A percentile compares a stretch with the other conserved stretches of the same genome.
Conservation (phyloP, 2,888 invertebrate species). For the Alentia gelatinosa region DNA sequence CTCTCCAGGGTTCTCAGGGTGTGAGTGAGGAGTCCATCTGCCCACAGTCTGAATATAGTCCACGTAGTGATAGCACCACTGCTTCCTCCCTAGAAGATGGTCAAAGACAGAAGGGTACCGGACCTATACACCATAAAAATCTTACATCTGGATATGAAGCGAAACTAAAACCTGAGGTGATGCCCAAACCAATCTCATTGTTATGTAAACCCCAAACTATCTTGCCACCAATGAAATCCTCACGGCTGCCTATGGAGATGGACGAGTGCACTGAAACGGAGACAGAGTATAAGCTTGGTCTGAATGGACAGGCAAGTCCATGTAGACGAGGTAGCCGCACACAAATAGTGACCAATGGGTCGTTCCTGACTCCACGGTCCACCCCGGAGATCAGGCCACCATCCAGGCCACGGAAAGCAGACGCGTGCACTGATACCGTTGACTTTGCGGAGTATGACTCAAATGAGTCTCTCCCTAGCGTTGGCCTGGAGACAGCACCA, state of each 20-base stretch:
- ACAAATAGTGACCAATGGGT: conserved; percentile 42
- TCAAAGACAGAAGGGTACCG: neutral
- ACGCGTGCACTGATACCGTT: neutral
- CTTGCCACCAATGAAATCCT: neutral
- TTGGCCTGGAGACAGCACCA: neutral
- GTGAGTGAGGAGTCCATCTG: conserved; percentile 2
- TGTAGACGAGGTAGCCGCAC: neutral
- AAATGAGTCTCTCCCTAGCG: neutral
- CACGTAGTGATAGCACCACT: neutral
- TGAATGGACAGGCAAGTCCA: neutral
- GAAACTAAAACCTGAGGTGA: neutral
- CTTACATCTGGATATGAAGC: no score
- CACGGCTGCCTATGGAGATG: neutral
- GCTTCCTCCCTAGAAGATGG: neutral
- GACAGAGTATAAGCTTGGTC: neutral
- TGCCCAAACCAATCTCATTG: neutral
- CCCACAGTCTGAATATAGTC: conserved; percentile 5
- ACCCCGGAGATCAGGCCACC: conserved; percentile 22
- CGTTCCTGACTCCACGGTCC: conserved; percentile 14
- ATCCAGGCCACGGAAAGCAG: neutral
- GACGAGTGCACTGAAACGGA: conserved; percentile 30
- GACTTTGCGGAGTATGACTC: conserved; percentile 4
- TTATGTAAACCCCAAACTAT: neutral
- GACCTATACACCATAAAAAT: neutral
- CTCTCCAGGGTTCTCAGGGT: neutral